Percentiles rank a stretch among this genome's conserved stretches.
Conservation (phyloP, 64 coral and sea anemone species). For the Montipora efflorescens region DNA sequence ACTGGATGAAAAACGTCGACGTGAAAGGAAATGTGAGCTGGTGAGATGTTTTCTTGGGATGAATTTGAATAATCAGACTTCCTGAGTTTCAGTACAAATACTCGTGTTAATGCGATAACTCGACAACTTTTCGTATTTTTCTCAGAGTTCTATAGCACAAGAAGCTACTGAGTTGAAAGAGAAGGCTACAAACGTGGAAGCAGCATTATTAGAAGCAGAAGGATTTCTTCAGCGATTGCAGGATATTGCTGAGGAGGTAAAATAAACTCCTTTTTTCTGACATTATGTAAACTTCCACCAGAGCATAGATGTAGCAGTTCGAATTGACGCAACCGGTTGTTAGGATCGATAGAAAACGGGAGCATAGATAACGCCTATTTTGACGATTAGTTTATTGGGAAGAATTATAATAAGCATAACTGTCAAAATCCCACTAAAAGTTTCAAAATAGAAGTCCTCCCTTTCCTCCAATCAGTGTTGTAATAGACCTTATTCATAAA, state of each 20-base stretch:
- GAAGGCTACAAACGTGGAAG: slow-evolving; percentile 48
- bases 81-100: too few relatives aligned
- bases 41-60: not conserved
- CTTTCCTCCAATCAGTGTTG: too few relatives aligned
- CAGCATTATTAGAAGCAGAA: slow-evolving; percentile 66
- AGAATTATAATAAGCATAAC: too few relatives aligned
- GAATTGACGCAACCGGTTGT: too few relatives aligned
- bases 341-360: not conserved
- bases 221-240: slow-evolving; percentile 80
- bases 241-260: slow-evolving; percentile 89
- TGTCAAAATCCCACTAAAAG: too few relatives aligned
- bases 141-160: slow-evolving; percentile 42
- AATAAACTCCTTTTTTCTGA: not conserved
- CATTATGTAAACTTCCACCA: not conserved
- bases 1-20: slow-evolving; percentile 36
- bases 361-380: too few relatives aligned
- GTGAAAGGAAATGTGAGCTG: slow-evolving; percentile 60
- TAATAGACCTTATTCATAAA: too few relatives aligned
- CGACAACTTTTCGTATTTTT: not conserved
- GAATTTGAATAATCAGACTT: too few relatives aligned
- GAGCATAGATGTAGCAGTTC: not conserved
- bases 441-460: too few relatives aligned
- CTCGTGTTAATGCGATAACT: not conserved
- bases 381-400: too few relatives aligned
- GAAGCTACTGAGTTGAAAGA: slow-evolving; percentile 81